Base-by-base conservation (phyloP, 2,797 vertebrate genomes). In the Etheostoma perlongum region DNA sequence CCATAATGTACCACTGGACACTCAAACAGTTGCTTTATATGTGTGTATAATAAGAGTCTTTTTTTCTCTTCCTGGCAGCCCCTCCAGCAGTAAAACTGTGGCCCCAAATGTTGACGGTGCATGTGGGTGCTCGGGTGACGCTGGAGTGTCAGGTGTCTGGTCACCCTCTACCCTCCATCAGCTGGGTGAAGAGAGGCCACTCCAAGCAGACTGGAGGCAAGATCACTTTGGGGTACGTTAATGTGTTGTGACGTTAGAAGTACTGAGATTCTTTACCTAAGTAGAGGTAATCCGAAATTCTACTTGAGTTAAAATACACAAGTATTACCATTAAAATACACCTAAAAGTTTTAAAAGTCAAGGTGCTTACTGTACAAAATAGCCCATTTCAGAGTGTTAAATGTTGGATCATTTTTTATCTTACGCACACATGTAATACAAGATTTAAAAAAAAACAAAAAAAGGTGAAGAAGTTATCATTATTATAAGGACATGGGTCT, bases 71-170 rank as follows among this genome's bases (percentile, higher is more conserved):
- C 57, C 74, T 63, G 46, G 5, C 65, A 96, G 95, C 86, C 30
- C 91, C 92, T 71, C 95, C 95, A 10, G 87, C 84, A 2, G 91
- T 95, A 55, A 93, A 76, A 47, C 58, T 96, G 79, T 88, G 91
- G 92, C 95, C 95, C 47, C 84, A 58, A 55, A 55, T 86, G 76
- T 33, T 93, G 78, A 95, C 90, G 0, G 93, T 93, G 47, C 79
- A 93, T 7, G 33, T 90, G 19, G 95, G 95, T 21, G 93, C 89
- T 16, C 89, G 73, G 74, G 94, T 93, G 73, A 69, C 73, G 23
- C 89, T 96, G 72, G 87, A 92, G 67, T 96, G 95, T 82, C 90
- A 94, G 60, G 95, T 89, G 58, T 93, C 89, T 2, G 95, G 95
- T 72, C 79, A 92, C 21, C 95, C 95, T 63, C 57, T 63, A 16